Conservation (phyloP, 2,113 vertebrate species). For the Theropithecus gelada region DNA sequence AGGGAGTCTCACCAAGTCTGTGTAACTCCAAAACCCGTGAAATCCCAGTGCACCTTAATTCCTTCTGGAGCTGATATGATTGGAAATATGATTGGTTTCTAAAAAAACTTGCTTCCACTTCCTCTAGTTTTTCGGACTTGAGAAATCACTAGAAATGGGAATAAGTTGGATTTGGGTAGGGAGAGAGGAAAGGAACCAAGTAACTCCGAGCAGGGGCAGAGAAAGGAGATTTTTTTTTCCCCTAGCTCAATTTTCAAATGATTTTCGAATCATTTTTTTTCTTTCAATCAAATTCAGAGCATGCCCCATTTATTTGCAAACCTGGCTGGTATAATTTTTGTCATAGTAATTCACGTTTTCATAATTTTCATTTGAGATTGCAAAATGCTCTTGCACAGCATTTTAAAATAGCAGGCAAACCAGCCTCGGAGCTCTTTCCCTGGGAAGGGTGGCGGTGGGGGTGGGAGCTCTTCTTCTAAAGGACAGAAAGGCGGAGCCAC, state of each 20-base stretch:
- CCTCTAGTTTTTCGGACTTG: constrained; percentile 3
- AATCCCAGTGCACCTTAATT: not conserved
- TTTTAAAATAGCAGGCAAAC: not conserved
- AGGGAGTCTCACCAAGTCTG: not conserved
- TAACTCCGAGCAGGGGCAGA: not conserved
- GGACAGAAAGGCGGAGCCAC: constrained; percentile 41
- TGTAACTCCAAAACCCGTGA: not conserved
- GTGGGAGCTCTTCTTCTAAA: not conserved
- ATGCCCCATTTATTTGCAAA: constrained; percentile 56
- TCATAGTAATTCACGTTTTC: constrained; percentile 4
- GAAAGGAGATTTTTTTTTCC: not conserved
- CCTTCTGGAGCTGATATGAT: not conserved
- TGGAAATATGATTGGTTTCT: constrained; percentile 1
- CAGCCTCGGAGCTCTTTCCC: not conserved
- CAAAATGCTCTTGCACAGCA: not conserved
- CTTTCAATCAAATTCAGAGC: constrained; percentile 55
- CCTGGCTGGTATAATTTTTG: constrained; percentile 33
- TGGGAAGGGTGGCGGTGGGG: not conserved
- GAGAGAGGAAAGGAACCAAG: constrained; percentile 12
- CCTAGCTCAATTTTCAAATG: constrained; percentile 43
- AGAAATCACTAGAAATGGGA: not conserved
- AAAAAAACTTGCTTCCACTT: not conserved
- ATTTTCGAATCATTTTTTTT: not conserved
- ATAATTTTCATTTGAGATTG: not conserved
- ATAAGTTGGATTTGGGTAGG: not conserved